Base-by-base conservation (phyloP, 2,888 invertebrate species). In the Agrochola circellaris region DNA sequence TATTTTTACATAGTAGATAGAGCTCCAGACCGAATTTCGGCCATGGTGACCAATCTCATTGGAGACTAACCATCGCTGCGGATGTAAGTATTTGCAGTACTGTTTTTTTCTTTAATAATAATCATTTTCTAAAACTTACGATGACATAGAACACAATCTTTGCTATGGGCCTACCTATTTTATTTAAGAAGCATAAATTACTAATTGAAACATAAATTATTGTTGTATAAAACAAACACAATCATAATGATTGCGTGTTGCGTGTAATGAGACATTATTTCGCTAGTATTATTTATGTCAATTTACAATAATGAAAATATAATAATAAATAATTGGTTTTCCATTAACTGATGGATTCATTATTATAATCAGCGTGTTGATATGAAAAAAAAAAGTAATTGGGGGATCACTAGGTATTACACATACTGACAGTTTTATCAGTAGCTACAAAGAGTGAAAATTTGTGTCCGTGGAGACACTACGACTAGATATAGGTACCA, bases 261-360 rank as follows among this genome's bases (percentile, higher is more conserved):
- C n/a, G 45, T 58, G n/a, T 54, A 34, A 56, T 38, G 20, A 15
- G 26, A 58, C 58, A 64, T 58, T 51, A 77, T 42, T 51, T n/a
- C 8, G 38, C 42, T n/a, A 30, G 5, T 4, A 51, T 79, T 42
- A 62, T 62, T 67, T 58, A 66, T 77, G 20, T 54, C 54, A 42
- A 42, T 75, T 56, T 8, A 34, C 42, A 58, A 51, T 75, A 48
- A 81, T 61, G 30, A 61, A 15, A 48, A 48, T 0, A 48, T 48
- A 48, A 48, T 48, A 48, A 17, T 48, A 5, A 48, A 48, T 68
- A 67, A 75, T 79, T 51, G n/a, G 13, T 20, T 74, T 75, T 30
- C 34, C 38, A 67, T 23, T 56, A 30, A 48, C 13, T 20, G 26
- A 45, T 69, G 45, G 11, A 56, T 75, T 56, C 4, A 58, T 58